Evolutionary conservation across 1,140 invertebrate genomes (phyloP).

Genomic region (Agrilus planipennis): DNA sequence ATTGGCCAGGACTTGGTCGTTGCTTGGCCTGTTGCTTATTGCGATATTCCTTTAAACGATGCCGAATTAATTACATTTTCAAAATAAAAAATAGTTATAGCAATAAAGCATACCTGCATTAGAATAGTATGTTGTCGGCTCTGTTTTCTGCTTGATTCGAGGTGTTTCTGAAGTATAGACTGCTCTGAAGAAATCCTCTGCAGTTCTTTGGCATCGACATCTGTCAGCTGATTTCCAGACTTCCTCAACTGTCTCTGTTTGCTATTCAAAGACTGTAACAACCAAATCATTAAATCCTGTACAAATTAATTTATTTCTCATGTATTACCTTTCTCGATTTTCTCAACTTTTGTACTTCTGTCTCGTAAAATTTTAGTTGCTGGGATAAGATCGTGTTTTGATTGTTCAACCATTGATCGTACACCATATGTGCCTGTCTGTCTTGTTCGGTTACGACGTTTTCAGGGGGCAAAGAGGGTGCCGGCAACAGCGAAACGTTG

Average conservation of each 20-base stretch:
- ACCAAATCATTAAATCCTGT: slow-evolving; percentile 7
- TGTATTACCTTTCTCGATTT: slow-evolving; percentile 66
- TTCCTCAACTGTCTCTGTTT: slow-evolving; percentile 79
- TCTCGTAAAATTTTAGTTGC: slow-evolving; percentile 73
- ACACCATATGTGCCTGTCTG: slow-evolving; percentile 57
- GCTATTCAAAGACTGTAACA: slow-evolving; percentile 69
- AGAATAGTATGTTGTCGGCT: slow-evolving; percentile 63
- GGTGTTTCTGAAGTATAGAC: slow-evolving; percentile 70
- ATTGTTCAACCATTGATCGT: slow-evolving; percentile 79
- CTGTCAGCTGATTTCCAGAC: slow-evolving; percentile 67
- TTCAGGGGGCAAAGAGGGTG: slow-evolving; percentile 62
- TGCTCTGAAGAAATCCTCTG: slow-evolving; percentile 71
- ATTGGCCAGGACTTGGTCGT: slow-evolving; percentile 27
- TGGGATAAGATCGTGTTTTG: slow-evolving; percentile 64
- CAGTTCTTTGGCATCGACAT: slow-evolving; percentile 68
- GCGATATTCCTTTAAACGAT: slow-evolving; percentile 44
- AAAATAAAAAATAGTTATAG: neutral
- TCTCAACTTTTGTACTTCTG: slow-evolving; percentile 74
- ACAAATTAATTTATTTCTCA: neutral
- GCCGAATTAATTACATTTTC: slow-evolving; percentile 21
- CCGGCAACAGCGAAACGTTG: slow-evolving; percentile 47
- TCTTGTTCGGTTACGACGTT: slow-evolving; percentile 64
- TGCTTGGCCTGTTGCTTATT: slow-evolving; percentile 52
- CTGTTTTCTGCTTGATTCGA: slow-evolving; percentile 74
- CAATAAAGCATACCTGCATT: slow-evolving; percentile 43